phyloP scores from a whole-genome alignment of 2,113 vertebrate genomes.

The Cercopithecus mona region DNA sequence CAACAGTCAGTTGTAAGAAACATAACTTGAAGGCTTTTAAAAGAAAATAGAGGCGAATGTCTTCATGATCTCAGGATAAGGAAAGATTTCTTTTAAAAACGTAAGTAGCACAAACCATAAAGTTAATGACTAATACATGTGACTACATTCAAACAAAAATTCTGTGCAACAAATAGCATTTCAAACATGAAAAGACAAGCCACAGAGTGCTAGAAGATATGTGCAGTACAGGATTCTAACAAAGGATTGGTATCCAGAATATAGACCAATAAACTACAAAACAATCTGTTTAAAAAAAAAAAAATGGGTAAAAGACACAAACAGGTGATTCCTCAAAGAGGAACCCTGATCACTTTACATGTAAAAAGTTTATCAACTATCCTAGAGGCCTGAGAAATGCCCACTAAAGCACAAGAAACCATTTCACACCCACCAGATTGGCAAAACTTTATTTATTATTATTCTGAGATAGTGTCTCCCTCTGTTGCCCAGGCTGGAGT shows the following conservation, averaged over 20 bases:
- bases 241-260: not conserved
- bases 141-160: slow-evolving; percentile 7
- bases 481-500: too few species aligned
- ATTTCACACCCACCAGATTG: not conserved
- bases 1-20: not conserved
- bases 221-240: not conserved
- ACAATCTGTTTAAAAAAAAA: not conserved
- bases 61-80: not conserved
- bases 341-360: not conserved
- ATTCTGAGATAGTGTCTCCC: too few species aligned
- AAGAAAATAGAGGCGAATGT: not conserved
- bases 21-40: not conserved
- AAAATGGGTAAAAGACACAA: not conserved
- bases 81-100: not conserved
- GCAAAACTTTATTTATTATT: not conserved
- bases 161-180: not conserved
- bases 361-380: not conserved
- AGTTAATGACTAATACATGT: not conserved
- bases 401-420: not conserved
- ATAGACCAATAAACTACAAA: not conserved
- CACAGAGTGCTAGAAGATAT: not conserved
- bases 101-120: not conserved
- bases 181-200: not conserved
- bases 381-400: too few species aligned
- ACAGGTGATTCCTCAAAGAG: not conserved